phyloP scores from a whole-genome alignment of 2,113 vertebrate species.

The Brienomyrus longianalis region DNA sequence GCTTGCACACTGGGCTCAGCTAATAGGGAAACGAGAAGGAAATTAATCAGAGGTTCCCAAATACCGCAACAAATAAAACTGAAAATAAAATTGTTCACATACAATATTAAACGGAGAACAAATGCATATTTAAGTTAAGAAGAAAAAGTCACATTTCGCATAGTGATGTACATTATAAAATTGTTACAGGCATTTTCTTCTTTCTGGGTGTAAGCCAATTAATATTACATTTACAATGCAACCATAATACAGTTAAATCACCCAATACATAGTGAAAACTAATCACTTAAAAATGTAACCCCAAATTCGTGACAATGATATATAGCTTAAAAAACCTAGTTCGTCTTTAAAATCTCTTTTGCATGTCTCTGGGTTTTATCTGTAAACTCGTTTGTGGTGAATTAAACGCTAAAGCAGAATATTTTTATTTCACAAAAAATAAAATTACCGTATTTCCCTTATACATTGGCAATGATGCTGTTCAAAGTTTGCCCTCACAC shows the following conservation, averaged over 20 bases:
- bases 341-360: neutral
- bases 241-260: neutral
- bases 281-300: neutral
- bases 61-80: neutral
- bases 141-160: neutral
- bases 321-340: neutral
- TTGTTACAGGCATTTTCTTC: neutral
- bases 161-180: neutral
- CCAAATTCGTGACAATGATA: neutral
- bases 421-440: neutral
- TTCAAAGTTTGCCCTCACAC: neutral
- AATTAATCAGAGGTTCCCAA: neutral
- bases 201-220: neutral
- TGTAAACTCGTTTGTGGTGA: neutral
- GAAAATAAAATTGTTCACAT: neutral
- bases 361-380: neutral
- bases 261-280: neutral
- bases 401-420: neutral
- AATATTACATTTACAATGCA: neutral
- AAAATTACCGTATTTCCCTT: neutral
- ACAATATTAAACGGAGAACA: neutral
- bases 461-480: neutral
- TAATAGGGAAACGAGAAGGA: constrained; percentile 55
- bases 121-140: neutral
- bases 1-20: constrained; percentile 76